A percentile compares a stretch with the other conserved stretches of the same genome.
phyloP scores from a whole-genome alignment of 1,140 invertebrate genomes.

The Micrasema longulum region DNA sequence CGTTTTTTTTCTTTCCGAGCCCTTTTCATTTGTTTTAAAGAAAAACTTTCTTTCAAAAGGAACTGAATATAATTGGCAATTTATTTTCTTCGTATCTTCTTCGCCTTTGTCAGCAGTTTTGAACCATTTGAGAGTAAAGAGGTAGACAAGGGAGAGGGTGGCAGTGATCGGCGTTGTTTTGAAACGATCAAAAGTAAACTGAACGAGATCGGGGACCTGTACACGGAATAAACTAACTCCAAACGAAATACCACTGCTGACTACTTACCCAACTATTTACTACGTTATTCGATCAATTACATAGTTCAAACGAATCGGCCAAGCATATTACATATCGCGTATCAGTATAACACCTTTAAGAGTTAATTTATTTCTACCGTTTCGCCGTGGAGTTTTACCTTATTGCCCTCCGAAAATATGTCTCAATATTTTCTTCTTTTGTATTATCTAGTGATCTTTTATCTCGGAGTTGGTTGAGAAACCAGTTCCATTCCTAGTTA shows the following conservation, averaged over 20 bases:
- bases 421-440: too few species aligned
- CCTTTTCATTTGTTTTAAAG: constrained; percentile 49
- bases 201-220: constrained; percentile 43
- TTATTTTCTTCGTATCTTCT: constrained; percentile 53
- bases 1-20: constrained; percentile 22
- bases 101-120: constrained; percentile 53
- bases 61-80: constrained; percentile 50
- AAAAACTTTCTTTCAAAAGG: constrained; percentile 46
- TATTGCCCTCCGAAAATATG: too few species aligned
- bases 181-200: constrained; percentile 51
- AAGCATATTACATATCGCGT: too few species aligned
- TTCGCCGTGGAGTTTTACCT: too few species aligned
- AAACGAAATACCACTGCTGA: neutral
- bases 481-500: constrained; percentile 7
- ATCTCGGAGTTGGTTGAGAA: neutral
- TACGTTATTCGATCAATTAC: too few species aligned
- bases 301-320: too few species aligned
- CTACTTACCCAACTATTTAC: too few species aligned
- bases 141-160: constrained; percentile 28
- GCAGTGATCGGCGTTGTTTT: constrained; percentile 42
- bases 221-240: constrained; percentile 19
- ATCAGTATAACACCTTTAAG: too few species aligned
- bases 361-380: too few species aligned
- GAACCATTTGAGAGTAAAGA: constrained; percentile 48
- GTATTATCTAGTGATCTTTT: too few species aligned